Base-by-base conservation (phyloP, 2,113 vertebrate species). In the Amphilophus citrinellus region DNA sequence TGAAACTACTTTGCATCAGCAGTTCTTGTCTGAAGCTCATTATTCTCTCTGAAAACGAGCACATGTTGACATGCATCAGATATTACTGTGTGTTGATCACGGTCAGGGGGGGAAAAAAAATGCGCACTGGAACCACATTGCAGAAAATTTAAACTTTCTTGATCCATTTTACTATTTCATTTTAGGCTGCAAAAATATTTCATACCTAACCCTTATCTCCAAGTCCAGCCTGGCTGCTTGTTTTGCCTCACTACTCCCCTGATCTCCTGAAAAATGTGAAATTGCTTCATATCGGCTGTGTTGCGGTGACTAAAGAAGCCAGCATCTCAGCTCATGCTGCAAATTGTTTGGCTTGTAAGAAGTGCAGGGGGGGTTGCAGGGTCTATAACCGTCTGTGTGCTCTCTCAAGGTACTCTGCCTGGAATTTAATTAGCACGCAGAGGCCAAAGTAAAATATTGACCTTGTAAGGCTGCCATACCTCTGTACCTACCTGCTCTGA, bases 371-470 rank as follows among this genome's bases (percentile, higher is more conserved):
- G 50, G 63, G n/a, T 68, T 73, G 65, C 30, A 32, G 22, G 56
- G 80, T 83, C 57, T 87, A 63, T 91, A 73, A 91, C 75, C 81
- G 79, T 88, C 58, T 88, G 80, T 77, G 14, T 85, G 87, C 58
- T 87, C 79, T 92, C 79, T 82, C 27, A 85, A 68, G 86, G 83
- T 77, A 75, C 75, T 79, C 85, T 87, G 84, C 79, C 60, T 93
- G 89, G 94, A 91, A 96, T 95, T 95, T 93, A 95, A 95, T 95
- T 93, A 94, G 91, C 44, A 58, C 71, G 37, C 85, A 81, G 89
- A 59, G 89, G 92, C 90, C 93, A 92, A 95, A 95, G 87, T 94
- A 93, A 96, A 95, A 95, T 90, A 94, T 87, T 92, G 92, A 94
- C 92, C 92, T 92, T 94, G 93, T 89, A 91, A 81, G 83, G 82